Evolutionary conservation across 2,888 invertebrate species (phyloP).

Genomic region (Nephrotoma flavescens): DNA sequence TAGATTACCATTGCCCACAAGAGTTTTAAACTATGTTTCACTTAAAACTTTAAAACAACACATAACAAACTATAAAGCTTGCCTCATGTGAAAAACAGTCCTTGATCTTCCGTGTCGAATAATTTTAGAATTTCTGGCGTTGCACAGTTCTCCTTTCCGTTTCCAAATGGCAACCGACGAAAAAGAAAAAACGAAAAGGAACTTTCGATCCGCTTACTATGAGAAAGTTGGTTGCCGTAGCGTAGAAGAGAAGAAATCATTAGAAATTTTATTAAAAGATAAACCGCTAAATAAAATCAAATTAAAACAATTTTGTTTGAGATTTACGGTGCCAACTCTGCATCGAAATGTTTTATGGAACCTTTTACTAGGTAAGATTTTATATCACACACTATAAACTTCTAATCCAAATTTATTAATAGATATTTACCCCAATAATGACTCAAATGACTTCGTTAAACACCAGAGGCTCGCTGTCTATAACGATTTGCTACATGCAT

Average conservation of each 20-base stretch:
- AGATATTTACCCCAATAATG: slow-evolving; percentile 17
- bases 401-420: background rate
- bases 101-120: too few species aligned
- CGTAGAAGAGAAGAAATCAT: slow-evolving; percentile 79
- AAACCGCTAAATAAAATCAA: slow-evolving; percentile 64
- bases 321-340: slow-evolving; percentile 68
- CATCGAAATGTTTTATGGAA: slow-evolving; percentile 72
- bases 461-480: slow-evolving; percentile 61
- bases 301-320: slow-evolving; percentile 68
- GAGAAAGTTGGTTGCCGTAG: slow-evolving; percentile 81
- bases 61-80: too few species aligned
- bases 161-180: slow-evolving; percentile 38
- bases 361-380: slow-evolving; percentile 52
- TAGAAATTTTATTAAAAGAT: slow-evolving; percentile 78
- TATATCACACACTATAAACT: background rate
- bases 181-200: slow-evolving; percentile 37
- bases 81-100: too few species aligned
- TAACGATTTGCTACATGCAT: slow-evolving; percentile 53
- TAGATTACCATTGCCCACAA: too few species aligned
- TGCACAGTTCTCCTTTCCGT: too few species aligned
- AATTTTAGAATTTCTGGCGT: too few species aligned
- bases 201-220: slow-evolving; percentile 69
- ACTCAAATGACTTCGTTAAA: slow-evolving; percentile 60
- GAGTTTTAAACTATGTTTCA: too few species aligned
- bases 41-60: too few species aligned